Percentiles rank a stretch among this genome's conserved stretches.
phyloP scores from a whole-genome alignment of 2,113 vertebrate species.

The Pygoscelis antarcticus region DNA sequence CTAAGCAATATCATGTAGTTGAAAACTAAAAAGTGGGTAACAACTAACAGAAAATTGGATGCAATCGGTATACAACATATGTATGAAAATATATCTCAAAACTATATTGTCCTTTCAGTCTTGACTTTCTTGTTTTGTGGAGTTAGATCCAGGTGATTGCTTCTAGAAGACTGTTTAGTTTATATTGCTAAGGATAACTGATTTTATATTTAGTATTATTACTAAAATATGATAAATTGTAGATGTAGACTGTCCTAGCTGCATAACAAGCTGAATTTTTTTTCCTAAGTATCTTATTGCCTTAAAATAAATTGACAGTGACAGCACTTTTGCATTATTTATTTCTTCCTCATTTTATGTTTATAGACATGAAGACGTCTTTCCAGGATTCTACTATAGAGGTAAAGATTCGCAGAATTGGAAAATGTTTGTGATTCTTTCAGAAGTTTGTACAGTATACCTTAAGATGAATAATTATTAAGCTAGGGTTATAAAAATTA shows the following conservation, averaged over 20 bases:
- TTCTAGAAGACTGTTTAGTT: background rate
- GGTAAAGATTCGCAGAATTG: slow-evolving; percentile 37
- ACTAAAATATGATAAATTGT: background rate
- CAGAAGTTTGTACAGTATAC: background rate
- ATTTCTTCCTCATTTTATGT: slow-evolving; percentile 36
- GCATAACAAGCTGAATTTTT: background rate
- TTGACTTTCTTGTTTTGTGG: background rate
- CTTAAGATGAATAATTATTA: background rate
- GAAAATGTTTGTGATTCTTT: background rate
- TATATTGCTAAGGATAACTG: background rate
- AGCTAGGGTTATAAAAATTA: background rate
- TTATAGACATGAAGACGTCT: slow-evolving; percentile 52
- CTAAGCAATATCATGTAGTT: background rate
- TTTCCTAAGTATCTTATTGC: background rate
- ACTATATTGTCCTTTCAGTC: background rate
- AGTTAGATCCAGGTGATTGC: background rate
- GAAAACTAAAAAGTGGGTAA: background rate
- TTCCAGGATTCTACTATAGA: slow-evolving; percentile 55
- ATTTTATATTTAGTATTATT: background rate
- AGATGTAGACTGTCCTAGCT: background rate
- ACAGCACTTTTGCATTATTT: background rate
- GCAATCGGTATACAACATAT: background rate
- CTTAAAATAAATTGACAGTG: background rate
- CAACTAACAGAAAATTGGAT: background rate
- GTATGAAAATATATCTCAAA: background rate